Percentiles rank a stretch among this genome's conserved stretches.
Evolutionary conservation across 2,113 vertebrate genomes (phyloP).

Genomic region (Ctenodactylus gundi): DNA sequence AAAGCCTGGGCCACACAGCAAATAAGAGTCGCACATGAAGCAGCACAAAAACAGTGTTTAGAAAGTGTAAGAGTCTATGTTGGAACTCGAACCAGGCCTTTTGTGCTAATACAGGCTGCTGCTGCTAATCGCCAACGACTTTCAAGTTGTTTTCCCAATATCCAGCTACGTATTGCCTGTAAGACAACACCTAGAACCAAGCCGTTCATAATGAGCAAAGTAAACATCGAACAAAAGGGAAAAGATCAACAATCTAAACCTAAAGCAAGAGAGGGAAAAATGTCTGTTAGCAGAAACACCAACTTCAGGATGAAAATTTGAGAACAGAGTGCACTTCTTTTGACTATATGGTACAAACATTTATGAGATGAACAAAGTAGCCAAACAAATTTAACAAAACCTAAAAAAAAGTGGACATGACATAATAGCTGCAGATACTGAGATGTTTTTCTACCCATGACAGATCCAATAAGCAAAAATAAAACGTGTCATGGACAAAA

Average conservation of each 20-base stretch:
- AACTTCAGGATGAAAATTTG: background rate
- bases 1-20: background rate
- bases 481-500: background rate
- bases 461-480: background rate
- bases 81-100: slow-evolving; percentile 39
- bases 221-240: background rate
- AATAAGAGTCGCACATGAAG: slow-evolving; percentile 41
- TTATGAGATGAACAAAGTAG: background rate
- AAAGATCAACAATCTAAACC: background rate
- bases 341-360: background rate
- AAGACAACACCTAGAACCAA: background rate
- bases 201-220: background rate
- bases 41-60: background rate
- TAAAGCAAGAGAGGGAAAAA: background rate
- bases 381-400: background rate
- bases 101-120: background rate
- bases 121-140: slow-evolving; percentile 20
- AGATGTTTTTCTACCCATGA: background rate
- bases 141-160: background rate
- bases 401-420: background rate
- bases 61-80: slow-evolving; percentile 1
- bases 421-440: background rate
- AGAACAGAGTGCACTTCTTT: background rate
- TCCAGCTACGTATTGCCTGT: background rate
- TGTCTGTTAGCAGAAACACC: fast-evolving